These are phyloP conservation scores for Paratrypauchen microcephalus DNA, from an alignment of 2,797 vertebrate species.

Conservation along the genomic window DNA sequence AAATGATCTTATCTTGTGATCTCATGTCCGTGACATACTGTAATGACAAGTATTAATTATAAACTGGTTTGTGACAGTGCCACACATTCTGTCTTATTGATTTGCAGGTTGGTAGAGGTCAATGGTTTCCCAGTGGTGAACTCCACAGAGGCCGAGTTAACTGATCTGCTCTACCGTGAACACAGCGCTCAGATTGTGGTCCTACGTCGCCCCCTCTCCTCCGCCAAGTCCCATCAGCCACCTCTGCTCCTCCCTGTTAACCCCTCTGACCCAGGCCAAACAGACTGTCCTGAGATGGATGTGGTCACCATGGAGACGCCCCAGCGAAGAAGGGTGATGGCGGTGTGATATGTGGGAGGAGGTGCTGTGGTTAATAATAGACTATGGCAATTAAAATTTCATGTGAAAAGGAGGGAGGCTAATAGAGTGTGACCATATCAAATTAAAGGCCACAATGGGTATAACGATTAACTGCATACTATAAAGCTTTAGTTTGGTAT, in stretches of 20 bases:
- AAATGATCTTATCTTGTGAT: not conserved
- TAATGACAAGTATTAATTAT: not conserved
- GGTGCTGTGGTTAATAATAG: constrained; percentile 8
- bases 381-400: not conserved
- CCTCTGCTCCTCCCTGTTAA: constrained; percentile 23
- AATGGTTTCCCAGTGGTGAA: constrained; percentile 69
- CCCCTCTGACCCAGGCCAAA: constrained; percentile 34
- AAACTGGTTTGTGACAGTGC: not conserved
- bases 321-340: constrained; percentile 50
- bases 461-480: not conserved
- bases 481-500: not conserved
- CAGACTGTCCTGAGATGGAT: constrained; percentile 26
- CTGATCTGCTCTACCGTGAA: constrained; percentile 57
- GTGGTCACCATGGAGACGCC: constrained; percentile 46
- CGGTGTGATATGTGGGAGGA: constrained; percentile 51
- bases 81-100: not conserved
- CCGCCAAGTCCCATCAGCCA: constrained; percentile 23
- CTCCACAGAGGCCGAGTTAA: constrained; percentile 63
- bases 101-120: constrained; percentile 72
- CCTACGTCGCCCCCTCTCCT: constrained; percentile 60
- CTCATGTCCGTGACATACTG: not conserved
- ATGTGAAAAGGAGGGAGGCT: constrained; percentile 8
- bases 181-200: constrained; percentile 65
- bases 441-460: constrained; percentile 1
- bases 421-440: constrained; percentile 3